phyloP scores from a whole-genome alignment of 2,797 vertebrate genomes.

The Smutsia gigantea region DNA sequence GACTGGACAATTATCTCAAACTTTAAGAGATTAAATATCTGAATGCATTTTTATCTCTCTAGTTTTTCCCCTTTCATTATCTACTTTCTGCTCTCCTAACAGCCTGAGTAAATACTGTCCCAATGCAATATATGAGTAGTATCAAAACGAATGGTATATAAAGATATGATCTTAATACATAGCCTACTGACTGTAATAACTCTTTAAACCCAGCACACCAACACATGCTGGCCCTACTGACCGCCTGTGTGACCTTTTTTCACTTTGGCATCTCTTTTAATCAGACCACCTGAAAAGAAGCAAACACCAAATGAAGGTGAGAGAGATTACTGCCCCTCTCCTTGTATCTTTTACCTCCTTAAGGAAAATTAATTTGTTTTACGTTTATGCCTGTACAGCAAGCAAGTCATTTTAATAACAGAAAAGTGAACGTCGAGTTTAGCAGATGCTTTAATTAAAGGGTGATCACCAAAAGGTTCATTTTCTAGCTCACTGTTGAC shows the following conservation, averaged over 20 bases:
- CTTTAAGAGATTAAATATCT: neutral
- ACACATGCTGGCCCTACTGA: neutral
- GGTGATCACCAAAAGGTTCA: neutral
- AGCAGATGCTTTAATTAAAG: conserved; percentile 74
- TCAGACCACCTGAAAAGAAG: conserved; percentile 12
- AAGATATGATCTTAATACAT: neutral
- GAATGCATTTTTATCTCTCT: neutral
- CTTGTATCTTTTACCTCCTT: conserved; percentile 37
- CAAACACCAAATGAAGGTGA: neutral
- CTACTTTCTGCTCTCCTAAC: neutral
- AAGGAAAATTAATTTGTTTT: conserved; percentile 61
- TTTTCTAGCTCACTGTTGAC: conserved; percentile 49
- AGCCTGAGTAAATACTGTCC: neutral
- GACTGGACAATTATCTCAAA: neutral
- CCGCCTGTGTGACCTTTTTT: neutral
- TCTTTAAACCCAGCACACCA: neutral
- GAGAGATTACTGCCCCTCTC: neutral
- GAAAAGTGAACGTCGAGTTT: conserved; percentile 58
- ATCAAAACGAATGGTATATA: neutral
- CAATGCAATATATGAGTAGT: neutral
- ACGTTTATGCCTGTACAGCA: neutral
- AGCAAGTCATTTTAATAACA: conserved; percentile 64
- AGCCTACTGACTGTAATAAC: neutral
- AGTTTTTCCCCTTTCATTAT: neutral
- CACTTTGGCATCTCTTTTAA: conserved; percentile 51